Evolutionary conservation across 2,888 invertebrate genomes (phyloP).

Genomic region (Octonoba sinensis): DNA sequence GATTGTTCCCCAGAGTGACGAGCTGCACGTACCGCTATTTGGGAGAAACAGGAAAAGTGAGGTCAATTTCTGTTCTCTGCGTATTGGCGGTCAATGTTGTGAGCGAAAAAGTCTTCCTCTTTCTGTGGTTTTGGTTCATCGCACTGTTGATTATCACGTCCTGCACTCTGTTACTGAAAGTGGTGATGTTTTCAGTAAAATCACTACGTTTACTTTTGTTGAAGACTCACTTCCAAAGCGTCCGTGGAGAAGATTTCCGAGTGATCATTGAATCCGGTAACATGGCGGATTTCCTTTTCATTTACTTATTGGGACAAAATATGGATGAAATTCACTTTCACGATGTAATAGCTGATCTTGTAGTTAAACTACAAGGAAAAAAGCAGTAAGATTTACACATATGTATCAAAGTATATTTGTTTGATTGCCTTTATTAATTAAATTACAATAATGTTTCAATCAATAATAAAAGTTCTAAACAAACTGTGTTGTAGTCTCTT

Average conservation of each 20-base stretch:
- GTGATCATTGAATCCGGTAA: slow-evolving; percentile 90
- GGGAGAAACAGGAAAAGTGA: slow-evolving; percentile 65
- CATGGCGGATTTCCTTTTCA: slow-evolving; percentile 92
- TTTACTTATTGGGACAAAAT: slow-evolving; percentile 92
- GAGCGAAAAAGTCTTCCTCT: slow-evolving; percentile 67
- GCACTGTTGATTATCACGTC: slow-evolving; percentile 47
- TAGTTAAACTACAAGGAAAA: background rate
- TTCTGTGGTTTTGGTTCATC: slow-evolving; percentile 67
- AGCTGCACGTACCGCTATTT: slow-evolving; percentile 66
- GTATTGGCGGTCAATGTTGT: slow-evolving; percentile 67
- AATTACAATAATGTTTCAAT: too few species aligned
- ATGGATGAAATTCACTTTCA: slow-evolving; percentile 73
- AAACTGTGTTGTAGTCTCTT: too few species aligned
- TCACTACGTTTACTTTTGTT: slow-evolving; percentile 92
- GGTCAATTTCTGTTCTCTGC: slow-evolving; percentile 66
- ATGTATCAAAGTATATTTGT: too few species aligned
- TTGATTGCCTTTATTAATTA: too few species aligned
- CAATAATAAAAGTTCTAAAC: too few species aligned
- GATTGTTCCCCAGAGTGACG: slow-evolving; percentile 67
- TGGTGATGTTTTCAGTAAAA: slow-evolving; percentile 87
- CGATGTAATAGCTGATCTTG: slow-evolving; percentile 6
- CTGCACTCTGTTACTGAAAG: slow-evolving; percentile 81
- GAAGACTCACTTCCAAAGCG: slow-evolving; percentile 86
- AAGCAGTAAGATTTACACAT: background rate
- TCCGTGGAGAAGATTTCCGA: slow-evolving; percentile 88